Evolutionary conservation across 2,888 invertebrate genomes (phyloP).

Genomic region (Megaustenia siamemsis): DNA sequence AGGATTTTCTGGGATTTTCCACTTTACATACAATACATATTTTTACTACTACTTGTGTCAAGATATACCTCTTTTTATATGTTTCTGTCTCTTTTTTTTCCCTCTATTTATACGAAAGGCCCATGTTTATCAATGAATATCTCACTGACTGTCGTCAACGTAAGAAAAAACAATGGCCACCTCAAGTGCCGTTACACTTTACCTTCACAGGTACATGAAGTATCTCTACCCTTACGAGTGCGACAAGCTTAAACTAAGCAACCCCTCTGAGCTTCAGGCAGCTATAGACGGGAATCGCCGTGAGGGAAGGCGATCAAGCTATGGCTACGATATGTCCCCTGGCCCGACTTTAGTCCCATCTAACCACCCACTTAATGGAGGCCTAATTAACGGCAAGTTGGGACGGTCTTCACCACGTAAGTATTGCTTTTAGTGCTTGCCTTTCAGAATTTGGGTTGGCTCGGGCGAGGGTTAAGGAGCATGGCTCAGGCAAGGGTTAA

Average conservation of each 20-base stretch:
- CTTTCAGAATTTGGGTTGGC: not conserved
- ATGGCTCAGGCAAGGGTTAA: no score
- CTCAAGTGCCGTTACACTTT: not conserved
- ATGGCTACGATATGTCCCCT: constrained; percentile 84
- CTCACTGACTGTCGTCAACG: no score
- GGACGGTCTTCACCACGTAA: constrained; percentile 61
- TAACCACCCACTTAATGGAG: constrained; percentile 74
- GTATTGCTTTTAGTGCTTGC: not conserved
- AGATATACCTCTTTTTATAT: no score
- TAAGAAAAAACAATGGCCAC: no score
- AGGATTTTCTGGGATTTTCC: no score
- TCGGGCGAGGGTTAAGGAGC: no score
- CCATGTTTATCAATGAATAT: no score
- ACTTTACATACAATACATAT: no score
- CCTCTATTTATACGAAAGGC: no score
- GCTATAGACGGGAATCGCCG: constrained; percentile 99
- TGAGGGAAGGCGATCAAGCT: constrained; percentile 95
- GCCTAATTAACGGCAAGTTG: constrained; percentile 73
- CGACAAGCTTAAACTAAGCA: constrained; percentile 94
- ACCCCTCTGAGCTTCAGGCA: constrained; percentile 95
- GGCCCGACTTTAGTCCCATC: constrained; percentile 76
- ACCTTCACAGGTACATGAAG: constrained; percentile 95
- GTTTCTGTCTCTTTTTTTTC: no score
- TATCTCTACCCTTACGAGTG: constrained; percentile 99
- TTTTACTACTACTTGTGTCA: no score